Base-by-base conservation (phyloP, 1,140 invertebrate genomes). In the Bombus consobrinus region DNA sequence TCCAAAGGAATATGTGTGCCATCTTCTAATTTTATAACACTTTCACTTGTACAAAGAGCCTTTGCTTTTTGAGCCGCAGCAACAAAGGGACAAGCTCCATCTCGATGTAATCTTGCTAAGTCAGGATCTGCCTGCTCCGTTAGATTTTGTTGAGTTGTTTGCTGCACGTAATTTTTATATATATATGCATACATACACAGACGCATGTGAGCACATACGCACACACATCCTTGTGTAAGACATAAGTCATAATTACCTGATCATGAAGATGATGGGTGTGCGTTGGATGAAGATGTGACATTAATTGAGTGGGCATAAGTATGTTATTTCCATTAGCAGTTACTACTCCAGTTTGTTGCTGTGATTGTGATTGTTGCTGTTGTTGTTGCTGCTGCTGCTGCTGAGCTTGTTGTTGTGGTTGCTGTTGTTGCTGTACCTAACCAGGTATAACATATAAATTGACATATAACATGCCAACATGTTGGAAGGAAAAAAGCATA, bases 1-100 rank as follows among this genome's bases (percentile, higher is more conserved):
- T 96, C 96, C 37, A 96, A 93, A 73, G 95, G 94, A 90, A 95
- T 94, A 85, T 95, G 93, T 4, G 95, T 94, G 57, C 94, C 93
- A 84, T 95, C 95, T 75, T 95, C 94, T 34, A 95, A 86, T 89
- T 94, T 94, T 41, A 94, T 83, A 77, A 94, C 90, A 85, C 94
- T 93, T 72, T 95, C 94, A 15, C 95, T 93, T n/a, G 92, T 85
- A 43, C 93, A 91, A 41, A 94, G 91, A 34, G 87, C 89, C 85
- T 94, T 94, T 41, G 90, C 92, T 80, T 94, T 94, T 75, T 94
- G 93, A 53, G 93, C 91, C n/a, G 93, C 92, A 68, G 93, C 89
- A 82, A 94, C 93, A 80, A 95, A 95, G 25, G 94, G 93, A 85
- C 94, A 95, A 80, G 89, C 77, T 62, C 88, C 92, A 41, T 94